Evolutionary conservation across 2,113 vertebrate genomes (phyloP), one percentile per base, ranked within the genome.

Genomic region (Silurus asotus): DNA sequence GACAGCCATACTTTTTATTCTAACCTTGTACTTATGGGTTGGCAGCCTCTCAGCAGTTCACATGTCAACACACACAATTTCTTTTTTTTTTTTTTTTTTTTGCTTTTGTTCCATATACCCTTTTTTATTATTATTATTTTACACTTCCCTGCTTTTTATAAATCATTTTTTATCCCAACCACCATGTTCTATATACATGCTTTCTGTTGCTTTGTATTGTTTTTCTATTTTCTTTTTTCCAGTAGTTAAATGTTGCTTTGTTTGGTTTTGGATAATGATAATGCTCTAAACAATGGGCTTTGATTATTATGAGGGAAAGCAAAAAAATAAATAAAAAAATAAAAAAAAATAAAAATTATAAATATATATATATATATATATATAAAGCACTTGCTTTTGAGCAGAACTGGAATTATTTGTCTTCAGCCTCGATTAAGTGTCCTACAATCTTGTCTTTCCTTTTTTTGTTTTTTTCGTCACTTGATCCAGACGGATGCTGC

Each of bases 1-100:
- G 85, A 89, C 85, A 81, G 61, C 59, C 62, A 49, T 69, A 75
- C 58, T 87, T 89, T 89, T 89, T 84, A 89, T 89, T 89, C 88
- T 28, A 74, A 84, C 85, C 85, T 81, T 81, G 82, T 79, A 64
- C 70, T 69, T 81, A 87, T 84, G 65, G 84, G 81, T 80, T 86
- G 86, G 81, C 86, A 86, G 84, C 53, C 78, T 80, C 37, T 85
- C 85, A 59, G 56, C 82, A 75, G 81, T 83, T 80, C 80, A 65
- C 80, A 82, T 82, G 82, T 74, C 76, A 76, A 49, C 62, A 20
- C 70, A 58, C 80, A 13, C 25, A n/a, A 3, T 78, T 19, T 20
- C 55, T 61, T 69, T 51, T 59, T n/a, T 64, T 61, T 78, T 51
- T 59, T 45, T 58, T 25, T 65, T 62, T 76, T 74, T 58, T n/a